Percentiles rank a stretch among this genome's conserved stretches.
phyloP scores from a whole-genome alignment of 2,113 vertebrate species.

The Phalacrocorax pelagicus region DNA sequence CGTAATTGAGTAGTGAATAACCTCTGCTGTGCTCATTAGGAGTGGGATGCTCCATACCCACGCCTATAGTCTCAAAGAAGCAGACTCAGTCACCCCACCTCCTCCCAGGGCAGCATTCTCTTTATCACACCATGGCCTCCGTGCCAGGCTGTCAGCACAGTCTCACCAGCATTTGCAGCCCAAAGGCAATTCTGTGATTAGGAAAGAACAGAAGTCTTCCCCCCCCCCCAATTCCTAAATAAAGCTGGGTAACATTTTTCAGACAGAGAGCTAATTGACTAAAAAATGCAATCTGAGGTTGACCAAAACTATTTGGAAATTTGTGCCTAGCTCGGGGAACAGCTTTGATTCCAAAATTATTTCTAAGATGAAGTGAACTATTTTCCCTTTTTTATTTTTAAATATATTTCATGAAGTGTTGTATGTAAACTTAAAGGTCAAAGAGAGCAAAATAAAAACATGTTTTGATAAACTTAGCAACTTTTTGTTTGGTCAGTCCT shows the following conservation, averaged over 20 bases:
- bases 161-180: not conserved
- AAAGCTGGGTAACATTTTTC: not conserved
- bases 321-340: not conserved
- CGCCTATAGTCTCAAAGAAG: accelerated
- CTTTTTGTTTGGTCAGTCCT: not conserved
- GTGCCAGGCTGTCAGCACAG: not conserved
- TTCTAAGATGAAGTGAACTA: not conserved
- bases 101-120: not conserved
- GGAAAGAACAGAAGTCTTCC: not conserved
- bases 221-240: not conserved
- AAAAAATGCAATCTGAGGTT: not conserved
- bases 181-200: not conserved
- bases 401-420: not conserved
- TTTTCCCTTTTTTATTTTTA: not conserved
- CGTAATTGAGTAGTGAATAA: not conserved
- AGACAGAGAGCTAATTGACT: not conserved
- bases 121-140: not conserved
- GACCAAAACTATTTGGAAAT: conserved; percentile 24
- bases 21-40: not conserved
- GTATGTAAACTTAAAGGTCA: not conserved
- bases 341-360: not conserved
- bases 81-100: not conserved
- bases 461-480: not conserved
- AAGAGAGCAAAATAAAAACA: not conserved
- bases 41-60: not conserved